Conservation (phyloP, 2,113 vertebrate genomes). For the Apodemus sylvaticus region DNA sequence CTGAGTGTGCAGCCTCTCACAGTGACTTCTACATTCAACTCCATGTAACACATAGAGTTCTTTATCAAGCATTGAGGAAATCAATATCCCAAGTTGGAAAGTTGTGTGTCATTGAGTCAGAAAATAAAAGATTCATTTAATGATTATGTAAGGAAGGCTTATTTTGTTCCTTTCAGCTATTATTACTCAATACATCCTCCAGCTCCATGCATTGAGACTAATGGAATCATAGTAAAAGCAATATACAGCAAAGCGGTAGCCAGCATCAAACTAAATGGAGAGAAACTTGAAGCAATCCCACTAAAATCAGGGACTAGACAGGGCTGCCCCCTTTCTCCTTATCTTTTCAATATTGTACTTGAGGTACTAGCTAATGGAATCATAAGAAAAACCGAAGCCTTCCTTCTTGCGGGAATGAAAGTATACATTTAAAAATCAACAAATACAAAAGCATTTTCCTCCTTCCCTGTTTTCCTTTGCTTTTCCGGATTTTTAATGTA, state of each 20-base stretch:
- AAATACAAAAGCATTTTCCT: not conserved
- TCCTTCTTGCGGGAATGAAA: not conserved
- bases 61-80: constrained; percentile 26
- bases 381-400: constrained; percentile 47
- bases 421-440: not conserved
- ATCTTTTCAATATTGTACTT: too few relatives aligned
- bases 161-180: constrained; percentile 16
- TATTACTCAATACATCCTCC: constrained; percentile 48
- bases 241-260: too few relatives aligned
- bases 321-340: too few relatives aligned
- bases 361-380: too few relatives aligned
- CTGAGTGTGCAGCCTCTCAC: not conserved
- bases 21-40: constrained; percentile 13
- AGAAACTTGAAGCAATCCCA: too few relatives aligned
- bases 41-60: constrained; percentile 13
- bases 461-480: not conserved
- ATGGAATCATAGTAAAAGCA: constrained; percentile 39
- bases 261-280: too few relatives aligned
- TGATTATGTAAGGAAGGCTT: constrained; percentile 42
- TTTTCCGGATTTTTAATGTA: not conserved
- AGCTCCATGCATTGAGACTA: constrained; percentile 18
- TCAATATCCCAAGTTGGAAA: constrained; percentile 47
- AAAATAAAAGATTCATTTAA: constrained; percentile 55
- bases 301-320: too few relatives aligned
- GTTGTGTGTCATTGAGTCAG: constrained; percentile 25